Conservation (phyloP, 2,113 vertebrate species). For the Daubentonia madagascariensis region DNA sequence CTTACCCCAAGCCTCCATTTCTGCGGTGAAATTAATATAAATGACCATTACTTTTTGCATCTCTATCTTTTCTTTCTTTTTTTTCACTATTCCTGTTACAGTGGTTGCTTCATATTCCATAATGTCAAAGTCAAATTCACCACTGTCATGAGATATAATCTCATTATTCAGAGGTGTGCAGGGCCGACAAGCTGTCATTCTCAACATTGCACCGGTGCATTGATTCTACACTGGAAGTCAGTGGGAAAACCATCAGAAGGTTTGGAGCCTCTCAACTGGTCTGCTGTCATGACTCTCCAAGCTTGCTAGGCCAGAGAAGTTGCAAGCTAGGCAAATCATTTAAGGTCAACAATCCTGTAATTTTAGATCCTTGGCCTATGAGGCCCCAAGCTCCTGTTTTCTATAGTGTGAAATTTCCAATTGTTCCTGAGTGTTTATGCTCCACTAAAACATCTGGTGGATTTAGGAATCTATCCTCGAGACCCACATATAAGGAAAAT, state of each 20-base stretch:
- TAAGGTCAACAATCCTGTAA: constrained; percentile 64
- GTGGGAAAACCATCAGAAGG: constrained; percentile 45
- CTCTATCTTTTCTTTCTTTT: constrained; percentile 17
- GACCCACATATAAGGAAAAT: not conserved
- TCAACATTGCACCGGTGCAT: constrained; percentile 61
- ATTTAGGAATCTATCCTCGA: constrained; percentile 40
- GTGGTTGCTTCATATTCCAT: constrained; percentile 71
- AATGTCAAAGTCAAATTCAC: constrained; percentile 78
- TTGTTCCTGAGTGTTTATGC: not conserved
- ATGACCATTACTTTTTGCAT: constrained; percentile 41
- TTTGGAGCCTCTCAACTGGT: constrained; percentile 46
- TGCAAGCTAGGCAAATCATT: constrained; percentile 57
- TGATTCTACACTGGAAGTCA: constrained; percentile 74
- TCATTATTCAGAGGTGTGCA: constrained; percentile 69
- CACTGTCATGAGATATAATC: constrained; percentile 68
- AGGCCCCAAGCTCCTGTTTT: constrained; percentile 71
- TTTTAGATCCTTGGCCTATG: constrained; percentile 62
- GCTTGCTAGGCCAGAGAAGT: constrained; percentile 72
- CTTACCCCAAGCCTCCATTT: constrained; percentile 58
- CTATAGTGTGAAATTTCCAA: constrained; percentile 57
- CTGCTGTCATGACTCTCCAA: constrained; percentile 57
- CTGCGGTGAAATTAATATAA: constrained; percentile 73
- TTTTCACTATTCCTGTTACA: constrained; percentile 23
- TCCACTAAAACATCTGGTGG: not conserved
- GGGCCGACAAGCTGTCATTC: constrained; percentile 70